Percentiles rank a stretch among this genome's conserved stretches.
Evolutionary conservation across 1,140 invertebrate genomes (phyloP).

Genomic region (Drosophila teissieri): DNA sequence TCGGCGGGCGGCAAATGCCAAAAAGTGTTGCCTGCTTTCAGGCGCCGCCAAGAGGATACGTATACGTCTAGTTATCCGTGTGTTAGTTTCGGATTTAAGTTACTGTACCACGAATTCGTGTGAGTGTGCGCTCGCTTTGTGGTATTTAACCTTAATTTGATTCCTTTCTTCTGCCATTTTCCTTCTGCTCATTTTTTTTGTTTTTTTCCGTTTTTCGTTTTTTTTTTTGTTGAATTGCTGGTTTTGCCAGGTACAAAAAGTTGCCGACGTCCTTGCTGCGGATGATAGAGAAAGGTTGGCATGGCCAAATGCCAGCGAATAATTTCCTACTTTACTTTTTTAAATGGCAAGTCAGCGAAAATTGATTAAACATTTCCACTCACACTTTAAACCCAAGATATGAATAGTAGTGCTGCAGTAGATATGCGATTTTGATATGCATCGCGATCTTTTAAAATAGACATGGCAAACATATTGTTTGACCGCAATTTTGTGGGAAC

Average conservation of each 20-base stretch:
- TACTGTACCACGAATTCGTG: background rate
- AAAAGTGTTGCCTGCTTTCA: slow-evolving; percentile 79
- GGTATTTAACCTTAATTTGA: slow-evolving; percentile 83
- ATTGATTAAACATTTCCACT: slow-evolving; percentile 76
- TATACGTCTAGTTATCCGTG: slow-evolving; percentile 29
- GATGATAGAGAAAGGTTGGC: slow-evolving; percentile 39
- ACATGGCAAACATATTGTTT: slow-evolving; percentile 73
- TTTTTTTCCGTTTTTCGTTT: slow-evolving; percentile 5
- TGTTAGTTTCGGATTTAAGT: slow-evolving; percentile 59
- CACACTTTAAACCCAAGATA: slow-evolving; percentile 34
- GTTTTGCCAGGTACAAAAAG: slow-evolving; percentile 62
- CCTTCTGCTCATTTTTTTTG: slow-evolving; percentile 13
- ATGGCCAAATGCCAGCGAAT: slow-evolving; percentile 53
- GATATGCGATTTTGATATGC: slow-evolving; percentile 24
- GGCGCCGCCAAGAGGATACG: slow-evolving; percentile 59
- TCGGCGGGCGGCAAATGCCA: slow-evolving; percentile 65
- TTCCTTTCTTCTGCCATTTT: slow-evolving; percentile 56
- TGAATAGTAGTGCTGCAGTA: background rate
- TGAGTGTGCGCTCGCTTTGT: slow-evolving; percentile 66
- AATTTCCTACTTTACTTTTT: slow-evolving; percentile 44
- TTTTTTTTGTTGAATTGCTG: slow-evolving; percentile 9
- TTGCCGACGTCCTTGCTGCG: slow-evolving; percentile 66
- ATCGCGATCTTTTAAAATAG: slow-evolving; percentile 63
- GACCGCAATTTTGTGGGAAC: slow-evolving; percentile 70
- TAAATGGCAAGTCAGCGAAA: slow-evolving; percentile 50